Evolutionary conservation across 2,113 vertebrate species (phyloP), one percentile per base, ranked within the genome.

Genomic region (Rhinolophus sinicus): DNA sequence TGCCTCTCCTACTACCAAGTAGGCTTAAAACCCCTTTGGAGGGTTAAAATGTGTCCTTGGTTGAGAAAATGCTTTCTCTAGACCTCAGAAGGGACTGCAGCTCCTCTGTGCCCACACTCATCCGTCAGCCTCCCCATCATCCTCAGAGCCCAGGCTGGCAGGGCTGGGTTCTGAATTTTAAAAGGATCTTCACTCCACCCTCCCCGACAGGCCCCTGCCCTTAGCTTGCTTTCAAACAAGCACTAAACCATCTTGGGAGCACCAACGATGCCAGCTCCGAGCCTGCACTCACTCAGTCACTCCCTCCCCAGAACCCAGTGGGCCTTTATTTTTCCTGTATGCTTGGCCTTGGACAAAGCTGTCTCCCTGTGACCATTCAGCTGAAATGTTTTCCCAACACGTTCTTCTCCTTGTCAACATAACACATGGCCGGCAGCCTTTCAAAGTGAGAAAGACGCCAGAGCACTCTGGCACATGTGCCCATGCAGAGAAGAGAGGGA

Each of bases 331-430:
- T 90, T 62, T 54, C 35, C 72, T 35, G 21, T 40, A 30, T 30
- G 76, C 76, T 77, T 93, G 44, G 33, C 88, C 94, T 47, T 85
- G 85, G 93, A 97, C 85, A 97, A 96, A 97, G 56, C 33, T 62
- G 7, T 93, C 92, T 97, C 97, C 65, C 94, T 21, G 78, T 60
- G 35, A 54, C 58, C 92, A 90, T 91, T 98, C 89, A 97, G 40
- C 89, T 72, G 8, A 94, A 95, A 56, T 92, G 92, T 97, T 97
- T 98, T 54, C 75, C 47, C 82, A 96, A 62, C 10, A 0, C 65
- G 81, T 97, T 97, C 96, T 78, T 97, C 82, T 93, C 58, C 82
- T 97, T 98, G 97, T 91, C 96, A 98, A 94, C 54, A 89, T 38
- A 70, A 95, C 52, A 81, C 33, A 60, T 88, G 89, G 14, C 64